Percentiles rank a stretch among this genome's conserved stretches.
phyloP scores from a whole-genome alignment of 2,113 vertebrate species.

The Mellivora capensis region DNA sequence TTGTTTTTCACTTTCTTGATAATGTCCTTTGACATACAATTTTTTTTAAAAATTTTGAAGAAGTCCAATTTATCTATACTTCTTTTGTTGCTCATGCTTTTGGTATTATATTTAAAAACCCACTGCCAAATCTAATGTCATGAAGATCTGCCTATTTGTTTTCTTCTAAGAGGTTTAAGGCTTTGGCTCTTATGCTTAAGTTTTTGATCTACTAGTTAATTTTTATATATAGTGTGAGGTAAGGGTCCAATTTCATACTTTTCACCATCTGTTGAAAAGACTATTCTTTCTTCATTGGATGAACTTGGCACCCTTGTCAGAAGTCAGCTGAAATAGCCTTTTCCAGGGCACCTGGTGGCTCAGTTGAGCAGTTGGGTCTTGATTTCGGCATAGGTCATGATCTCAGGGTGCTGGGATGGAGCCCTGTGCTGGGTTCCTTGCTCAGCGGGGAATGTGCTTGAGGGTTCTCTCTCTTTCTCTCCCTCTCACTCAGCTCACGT shows the following conservation, averaged over 20 bases:
- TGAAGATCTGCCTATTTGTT: not conserved
- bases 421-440: no score
- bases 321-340: not conserved
- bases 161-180: not conserved
- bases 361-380: no score
- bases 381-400: no score
- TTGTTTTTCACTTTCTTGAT: not conserved
- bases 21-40: not conserved
- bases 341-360: no score
- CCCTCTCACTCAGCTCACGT: no score
- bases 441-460: no score
- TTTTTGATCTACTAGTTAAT: not conserved
- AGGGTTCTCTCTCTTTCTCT: no score
- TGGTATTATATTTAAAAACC: not conserved
- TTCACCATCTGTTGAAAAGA: not conserved
- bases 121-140: not conserved
- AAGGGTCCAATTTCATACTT: not conserved
- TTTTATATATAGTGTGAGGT: not conserved
- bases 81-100: not conserved
- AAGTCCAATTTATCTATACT: not conserved
- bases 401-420: no score
- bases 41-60: slow-evolving; percentile 31
- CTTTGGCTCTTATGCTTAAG: not conserved
- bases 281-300: not conserved
- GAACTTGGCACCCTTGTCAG: not conserved